Base-by-base conservation (phyloP, 2,888 invertebrate genomes). In the Drosophila fulvimacula region DNA sequence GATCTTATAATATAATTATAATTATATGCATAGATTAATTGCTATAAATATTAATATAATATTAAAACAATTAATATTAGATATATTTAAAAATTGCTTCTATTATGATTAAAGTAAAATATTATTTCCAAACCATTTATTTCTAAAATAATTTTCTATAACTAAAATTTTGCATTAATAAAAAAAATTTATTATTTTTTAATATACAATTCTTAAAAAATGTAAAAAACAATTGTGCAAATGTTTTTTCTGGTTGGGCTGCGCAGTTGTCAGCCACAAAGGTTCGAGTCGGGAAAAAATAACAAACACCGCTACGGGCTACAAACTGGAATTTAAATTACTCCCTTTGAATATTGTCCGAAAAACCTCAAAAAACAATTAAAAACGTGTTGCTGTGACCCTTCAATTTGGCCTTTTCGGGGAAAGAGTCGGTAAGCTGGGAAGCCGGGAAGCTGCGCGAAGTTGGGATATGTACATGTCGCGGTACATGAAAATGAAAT, bases 351-450 rank as follows among this genome's bases (percentile, higher is more conserved):
- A 73, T 63, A 78, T 65, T 62, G 59, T 48, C 44, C 42, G 60
- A 75, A 61, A 80, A 73, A 76, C 80, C 57, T 62, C 65, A 81
- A 81, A 86, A 81, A 81, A 84, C 82, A 83, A 83, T 83, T 87
- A 79, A 76, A 81, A 87, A 59, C 76, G 82, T 83, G 84, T 74
- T 74, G 72, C 61, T 64, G 64, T 59, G 75, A 71, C 79, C 77
- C 68, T 79, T 60, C 59, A 46, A 66, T 51, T 64, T 41, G 63
- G 19, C 30, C 53, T 55, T 41, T 51, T 49, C 52, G 27, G 36
- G 21, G 64, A 1, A 49, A 24, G 32, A 38, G 53, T 21, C 17
- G 32, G 48, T 52, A 61, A 60, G 60, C 34, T 52, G 46, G 62
- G 44, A 24, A 59, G 41, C 39, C 21, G 71, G 42, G 39, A 57